Base-by-base conservation (phyloP, 2,888 invertebrate species). In the Diachrysia chrysitis region DNA sequence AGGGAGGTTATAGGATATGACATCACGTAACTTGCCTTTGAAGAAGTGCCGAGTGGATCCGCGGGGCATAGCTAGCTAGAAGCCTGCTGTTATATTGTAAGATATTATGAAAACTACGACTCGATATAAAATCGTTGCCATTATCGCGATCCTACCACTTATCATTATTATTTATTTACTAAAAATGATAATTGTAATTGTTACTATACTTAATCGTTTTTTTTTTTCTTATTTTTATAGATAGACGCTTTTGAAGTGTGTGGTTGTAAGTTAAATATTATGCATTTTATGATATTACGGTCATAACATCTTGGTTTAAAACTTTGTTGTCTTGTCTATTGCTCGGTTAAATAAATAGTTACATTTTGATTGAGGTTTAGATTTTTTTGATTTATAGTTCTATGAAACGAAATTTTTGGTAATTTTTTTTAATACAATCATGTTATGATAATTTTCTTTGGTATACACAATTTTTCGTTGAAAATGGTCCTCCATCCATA, bases 121-220 rank as follows among this genome's bases (percentile, higher is more conserved):
- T 60, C 46, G 23, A 23, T 54, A 63, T 42, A 0, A 17, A 29
- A 56, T 62, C 48, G 79, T 77, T 77, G 80, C 82, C 80, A 82
- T 80, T 73, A 58, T 71, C 65, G 58, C 58, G 76, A 7, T 63
- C 66, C 68, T 73, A 42, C 79, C 73, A 76, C 74, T 25, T n/a
- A n/a, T n/a, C n/a, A 21, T 19, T 71, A 70, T 82, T 69, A 82
- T 73, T 80, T 82, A 80, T 76, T 78, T 71, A 76, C 68, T 73
- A 76, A 79, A 79, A 68, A 57, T 57, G 61, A 58, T 68, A 63
- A 57, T 67, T 81, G 68, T 74, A 65, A 74, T 71, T 71, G 61
- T 81, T 81, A 78, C 35, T 76, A 63, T 71, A n/a, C n/a, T n/a
- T n/a, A 76, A 64, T 69, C 65, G 65, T 63, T 71, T 68, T 82